Evolutionary conservation across 2,113 vertebrate genomes (phyloP), one percentile per base, ranked within the genome.

Genomic region (Riparia riparia): DNA sequence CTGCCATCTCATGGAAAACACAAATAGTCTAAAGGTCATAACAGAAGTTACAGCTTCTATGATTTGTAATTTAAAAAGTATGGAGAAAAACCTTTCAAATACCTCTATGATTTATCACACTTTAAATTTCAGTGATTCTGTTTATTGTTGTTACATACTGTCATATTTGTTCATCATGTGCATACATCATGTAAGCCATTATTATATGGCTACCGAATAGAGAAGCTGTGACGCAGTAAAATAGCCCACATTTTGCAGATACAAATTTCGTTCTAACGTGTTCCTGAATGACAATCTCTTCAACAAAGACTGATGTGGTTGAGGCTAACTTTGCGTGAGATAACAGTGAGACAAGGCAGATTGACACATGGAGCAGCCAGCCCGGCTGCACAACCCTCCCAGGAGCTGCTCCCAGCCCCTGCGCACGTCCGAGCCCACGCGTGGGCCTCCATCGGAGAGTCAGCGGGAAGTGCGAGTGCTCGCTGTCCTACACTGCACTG

Each of bases 391-490:
- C 9, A 61, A n/a, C 20, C 8, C 9, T 16, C 56, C 71, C 64
- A 28, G 60, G n/a, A 84, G 41, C 70, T 57, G 73, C 89, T 70
- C 2, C 47, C 25, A 18, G 25, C 42, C 44, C 25, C 8, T 9
- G 72, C 29, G 2, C 53, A 29, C 5, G 17, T 1, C 92, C 60
- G 82, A 94, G 92, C 94, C 95, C 90, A 96, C 96, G 7, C 34
- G 22, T 1, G 47, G 14, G 93, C 80, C 86, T 95, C 69, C 86
- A 84, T 76, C 65, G 24, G 34, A 91, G 54, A 91, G 77, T 3
- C 84, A 51, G 93, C 93, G 85, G 90, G 95, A 96, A 88, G 95
- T 89, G 87, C 74, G 87, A 85, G 42, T 31, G 89, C 50, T 79
- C 74, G 32, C 19, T 3, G 29, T 65, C 90, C 80, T 69, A 12